Conservation (phyloP, 1,140 invertebrate genomes). For the Diorhabda elongata region DNA sequence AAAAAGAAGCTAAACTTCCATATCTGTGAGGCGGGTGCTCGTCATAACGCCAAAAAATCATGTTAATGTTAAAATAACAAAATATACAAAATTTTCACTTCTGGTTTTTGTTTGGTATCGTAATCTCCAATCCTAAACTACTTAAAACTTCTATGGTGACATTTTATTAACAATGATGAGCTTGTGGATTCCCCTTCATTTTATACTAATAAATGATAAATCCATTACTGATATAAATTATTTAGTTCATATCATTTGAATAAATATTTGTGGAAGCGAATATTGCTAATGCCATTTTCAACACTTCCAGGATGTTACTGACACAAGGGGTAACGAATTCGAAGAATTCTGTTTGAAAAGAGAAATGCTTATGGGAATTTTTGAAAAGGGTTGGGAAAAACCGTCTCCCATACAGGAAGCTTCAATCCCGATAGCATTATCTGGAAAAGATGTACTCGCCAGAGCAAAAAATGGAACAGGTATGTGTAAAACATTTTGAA, state of each 20-base stretch:
- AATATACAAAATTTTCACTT: too few species aligned
- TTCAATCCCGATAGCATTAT: conserved; percentile 95
- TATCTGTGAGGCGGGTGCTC: too few species aligned
- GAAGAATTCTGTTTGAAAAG: conserved; percentile 98
- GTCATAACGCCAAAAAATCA: too few species aligned
- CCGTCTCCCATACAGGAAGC: conserved; percentile 99
- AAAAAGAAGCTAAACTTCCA: too few species aligned
- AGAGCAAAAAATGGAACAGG: conserved; percentile 99
- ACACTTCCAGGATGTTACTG: conserved; percentile 89
- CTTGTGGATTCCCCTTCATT: conserved; percentile 44
- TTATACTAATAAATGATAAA: conserved; percentile 40
- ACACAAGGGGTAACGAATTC: conserved; percentile 99
- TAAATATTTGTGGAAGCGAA: too few species aligned
- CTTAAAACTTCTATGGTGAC: too few species aligned
- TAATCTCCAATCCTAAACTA: too few species aligned
- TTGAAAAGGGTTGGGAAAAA: conserved; percentile 99
- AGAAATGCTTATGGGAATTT: conserved; percentile 98
- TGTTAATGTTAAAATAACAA: too few species aligned
- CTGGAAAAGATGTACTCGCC: conserved; percentile 96
- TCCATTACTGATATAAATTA: conserved; percentile 30
- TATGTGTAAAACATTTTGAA: conserved; percentile 12
- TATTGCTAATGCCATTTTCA: background rate
- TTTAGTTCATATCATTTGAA: background rate
- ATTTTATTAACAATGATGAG: conserved; percentile 31
- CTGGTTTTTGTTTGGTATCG: too few species aligned